Base-by-base conservation (phyloP, 2,888 invertebrate species). In the Ophraella communa region DNA sequence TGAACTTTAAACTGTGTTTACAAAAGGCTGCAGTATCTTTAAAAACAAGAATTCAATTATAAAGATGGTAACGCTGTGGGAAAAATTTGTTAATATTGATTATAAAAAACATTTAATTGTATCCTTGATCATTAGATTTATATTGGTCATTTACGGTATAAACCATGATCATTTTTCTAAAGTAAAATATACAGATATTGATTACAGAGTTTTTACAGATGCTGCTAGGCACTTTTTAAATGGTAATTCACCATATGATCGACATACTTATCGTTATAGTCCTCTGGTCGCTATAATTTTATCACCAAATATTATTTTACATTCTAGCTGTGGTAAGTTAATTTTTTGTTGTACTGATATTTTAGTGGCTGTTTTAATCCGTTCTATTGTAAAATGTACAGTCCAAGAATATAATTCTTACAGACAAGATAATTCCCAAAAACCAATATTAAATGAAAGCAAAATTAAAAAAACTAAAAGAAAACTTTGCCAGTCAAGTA, bases 151-250 rank as follows among this genome's bases (percentile, higher is more conserved):
- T 2, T 96, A 95, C 79, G 91, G 93, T 0, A 86, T 90, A 68
- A 87, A 89, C 77, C 96, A 96, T 74, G 98, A 98, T 79, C 82
- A 84, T 44, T 81, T 83, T 53, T 90, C 89, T 18, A 84, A 87
- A 62, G 91, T 98, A 2, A 90, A 92, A 4, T 99, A 94, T 80
- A 99, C 99, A 0, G 99, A 99, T 81, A 86, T 99, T 4, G 99
- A 99, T 81, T 99, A 99, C 79, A 89, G 89, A 81, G 98, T 99
- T 0, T 97, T 97, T 75, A 93, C 94, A 0, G 98, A 98, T 84
- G 98, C 97, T 0, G 93, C 98, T 0, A 84, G 91, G 14, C 88
- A 94, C 78, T 87, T 98, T 3, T 77, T 88, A 1, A 81, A 87
- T 56, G 92, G 92, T 0, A 82, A 87, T 45, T 95, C 97, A 0